Base-by-base conservation (phyloP, 2,888 invertebrate genomes). In the Halictus quadricinctus region DNA sequence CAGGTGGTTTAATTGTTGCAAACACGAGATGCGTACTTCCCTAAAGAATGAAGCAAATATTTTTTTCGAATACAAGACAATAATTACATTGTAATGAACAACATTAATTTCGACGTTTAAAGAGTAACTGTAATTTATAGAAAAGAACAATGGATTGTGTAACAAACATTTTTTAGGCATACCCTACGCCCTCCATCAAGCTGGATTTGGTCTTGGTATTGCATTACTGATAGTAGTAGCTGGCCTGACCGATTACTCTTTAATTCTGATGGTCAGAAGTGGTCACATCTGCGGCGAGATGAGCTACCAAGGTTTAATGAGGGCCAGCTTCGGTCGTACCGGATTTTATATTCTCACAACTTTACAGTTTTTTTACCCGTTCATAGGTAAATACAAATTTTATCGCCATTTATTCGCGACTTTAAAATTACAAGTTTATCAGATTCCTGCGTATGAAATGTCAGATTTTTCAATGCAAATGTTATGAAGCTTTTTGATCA, bases 281-380 rank as follows among this genome's bases (percentile, higher is more conserved):
- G 97, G 97, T 3, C 97, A 97, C 92, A 95, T 97, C 79, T 96
- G 97, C 88, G 97, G 97, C 46, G 96, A 97, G 90, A 97, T 97
- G 94, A 97, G 97, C 81, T 98, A 98, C 92, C 97, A 96, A 92
- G 96, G 97, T 21, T 96, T 98, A 88, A 97, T 98, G 96, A 96
- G 97, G 91, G 97, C 97, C 15, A 97, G 97, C 46, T 98, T 97
- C 93, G 98, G 98, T 70, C 96, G 96, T 92, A 95, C 96, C 72
- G 98, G 98, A 25, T 98, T 97, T 94, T 96, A 97, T 92, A 95
- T 97, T 60, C 95, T 98, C 29, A 97, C 97, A 2, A 94, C 96
- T 60, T 95, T 98, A 84, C 98, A 98, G 94, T 97, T 98, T 92
- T 95, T 97, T 91, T 98, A 98, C 95, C 98, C 98, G 1, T 97